phyloP scores from a whole-genome alignment of 2,797 vertebrate species.

The Coranthus polyacanthus region DNA sequence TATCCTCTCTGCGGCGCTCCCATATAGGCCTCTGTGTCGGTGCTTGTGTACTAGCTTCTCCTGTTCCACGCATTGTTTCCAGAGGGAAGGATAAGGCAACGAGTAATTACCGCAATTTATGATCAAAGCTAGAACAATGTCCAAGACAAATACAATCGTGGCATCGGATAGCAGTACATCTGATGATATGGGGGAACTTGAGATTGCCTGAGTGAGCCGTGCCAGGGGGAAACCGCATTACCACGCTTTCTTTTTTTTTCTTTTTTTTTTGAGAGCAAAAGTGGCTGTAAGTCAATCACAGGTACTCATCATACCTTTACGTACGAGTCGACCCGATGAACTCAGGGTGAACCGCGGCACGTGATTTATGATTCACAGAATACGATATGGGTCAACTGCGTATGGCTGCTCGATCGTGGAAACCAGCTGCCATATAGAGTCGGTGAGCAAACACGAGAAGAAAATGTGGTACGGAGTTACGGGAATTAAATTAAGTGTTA shows the following conservation, averaged over 20 bases:
- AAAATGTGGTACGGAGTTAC: conserved; percentile 8
- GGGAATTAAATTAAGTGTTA: neutral
- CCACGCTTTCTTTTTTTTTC: conserved; percentile 45
- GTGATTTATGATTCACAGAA: conserved; percentile 50
- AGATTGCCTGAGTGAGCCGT: conserved; percentile 70
- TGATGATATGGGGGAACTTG: conserved; percentile 80
- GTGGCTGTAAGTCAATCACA: conserved; percentile 70
- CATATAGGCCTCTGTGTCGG: conserved; percentile 54
- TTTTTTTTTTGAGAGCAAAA: conserved; percentile 53
- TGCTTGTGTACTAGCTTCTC: conserved; percentile 73
- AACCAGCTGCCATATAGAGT: conserved; percentile 20
- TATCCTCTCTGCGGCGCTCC: conserved; percentile 63
- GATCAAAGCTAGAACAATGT: conserved; percentile 86
- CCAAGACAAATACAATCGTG: conserved; percentile 83
- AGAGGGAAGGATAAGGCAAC: conserved; percentile 72
- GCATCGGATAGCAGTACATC: conserved; percentile 79
- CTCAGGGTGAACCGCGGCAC: conserved; percentile 62
- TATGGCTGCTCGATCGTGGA: conserved; percentile 24
- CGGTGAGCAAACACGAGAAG: neutral
- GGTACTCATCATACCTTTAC: conserved; percentile 58
- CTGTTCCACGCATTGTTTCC: conserved; percentile 82
- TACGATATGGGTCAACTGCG: conserved; percentile 42
- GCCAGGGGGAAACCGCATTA: conserved; percentile 77
- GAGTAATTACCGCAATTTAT: conserved; percentile 85
- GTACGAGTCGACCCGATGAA: conserved; percentile 54